These are phyloP conservation scores for Oreohelix idahoensis DNA, from an alignment of 1,140 invertebrate species.

Conservation along the genomic window DNA sequence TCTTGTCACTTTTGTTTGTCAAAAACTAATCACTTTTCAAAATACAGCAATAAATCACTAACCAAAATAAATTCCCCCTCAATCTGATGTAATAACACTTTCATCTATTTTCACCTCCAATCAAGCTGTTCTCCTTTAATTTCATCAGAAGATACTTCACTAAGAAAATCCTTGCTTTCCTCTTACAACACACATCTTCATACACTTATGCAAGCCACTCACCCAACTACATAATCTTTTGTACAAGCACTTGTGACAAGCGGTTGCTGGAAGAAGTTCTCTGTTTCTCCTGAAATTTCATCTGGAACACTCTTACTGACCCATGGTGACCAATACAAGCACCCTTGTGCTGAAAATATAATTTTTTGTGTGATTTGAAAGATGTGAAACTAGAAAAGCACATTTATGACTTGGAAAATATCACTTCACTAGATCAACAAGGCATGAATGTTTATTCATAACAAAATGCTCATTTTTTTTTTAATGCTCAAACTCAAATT, in stretches of 20 bases:
- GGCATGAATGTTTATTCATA: too few relatives aligned
- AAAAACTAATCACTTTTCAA: background rate
- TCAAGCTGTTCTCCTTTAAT: background rate
- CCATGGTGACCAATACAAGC: constrained; percentile 72
- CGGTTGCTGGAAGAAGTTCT: constrained; percentile 39
- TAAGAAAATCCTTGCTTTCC: background rate
- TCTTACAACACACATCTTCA: background rate
- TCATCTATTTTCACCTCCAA: background rate
- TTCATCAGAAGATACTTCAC: background rate
- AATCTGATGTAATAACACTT: background rate
- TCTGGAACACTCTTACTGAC: constrained; percentile 68
- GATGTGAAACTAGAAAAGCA: constrained; percentile 15
- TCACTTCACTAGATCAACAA: background rate
- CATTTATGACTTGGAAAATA: constrained; percentile 30
- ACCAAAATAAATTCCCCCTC: background rate
- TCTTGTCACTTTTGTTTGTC: background rate
- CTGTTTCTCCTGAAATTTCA: constrained; percentile 22
- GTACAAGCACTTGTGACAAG: constrained; percentile 69
- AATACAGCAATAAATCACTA: background rate
- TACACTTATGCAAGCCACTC: constrained; percentile 37
- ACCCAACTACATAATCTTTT: constrained; percentile 54
- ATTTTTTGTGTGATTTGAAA: background rate
- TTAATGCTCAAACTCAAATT: too few relatives aligned
- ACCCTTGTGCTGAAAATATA: constrained; percentile 41
- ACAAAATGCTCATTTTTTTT: too few relatives aligned